Evolutionary conservation across 2,113 vertebrate genomes (phyloP).

Genomic region (Colius striatus): DNA sequence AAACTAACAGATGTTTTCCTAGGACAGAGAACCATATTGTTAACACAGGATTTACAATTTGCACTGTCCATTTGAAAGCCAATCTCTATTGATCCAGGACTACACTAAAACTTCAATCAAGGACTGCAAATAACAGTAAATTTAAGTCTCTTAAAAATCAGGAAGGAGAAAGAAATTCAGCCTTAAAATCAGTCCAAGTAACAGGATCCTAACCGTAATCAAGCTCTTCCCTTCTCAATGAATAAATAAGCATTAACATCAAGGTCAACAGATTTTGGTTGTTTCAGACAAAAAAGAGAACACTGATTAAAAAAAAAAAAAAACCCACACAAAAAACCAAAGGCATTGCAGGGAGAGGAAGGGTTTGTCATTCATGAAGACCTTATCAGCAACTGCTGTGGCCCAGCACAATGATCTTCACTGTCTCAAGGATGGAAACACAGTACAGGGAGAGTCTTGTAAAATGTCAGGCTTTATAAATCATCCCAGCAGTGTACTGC

Average conservation of each 20-base stretch:
- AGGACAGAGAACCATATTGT: background rate
- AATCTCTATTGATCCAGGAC: background rate
- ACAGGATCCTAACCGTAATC: background rate
- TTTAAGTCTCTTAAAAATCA: background rate
- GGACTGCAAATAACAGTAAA: background rate
- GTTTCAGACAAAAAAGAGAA: background rate
- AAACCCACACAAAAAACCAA: no score
- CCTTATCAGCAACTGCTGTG: background rate
- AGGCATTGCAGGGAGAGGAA: fast-evolving
- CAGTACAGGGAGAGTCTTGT: background rate
- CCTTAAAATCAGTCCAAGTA: background rate
- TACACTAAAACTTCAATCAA: background rate
- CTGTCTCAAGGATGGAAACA: background rate
- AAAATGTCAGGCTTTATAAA: background rate
- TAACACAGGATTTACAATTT: background rate
- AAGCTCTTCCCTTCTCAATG: background rate
- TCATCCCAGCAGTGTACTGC: background rate
- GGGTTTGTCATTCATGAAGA: background rate
- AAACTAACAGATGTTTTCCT: background rate
- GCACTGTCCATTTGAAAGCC: background rate
- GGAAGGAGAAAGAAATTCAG: background rate
- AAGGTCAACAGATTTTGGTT: background rate
- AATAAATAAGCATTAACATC: background rate
- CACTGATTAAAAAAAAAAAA: background rate
- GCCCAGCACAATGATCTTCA: background rate